Percentiles rank a stretch among this genome's conserved stretches.
phyloP scores from a whole-genome alignment of 2,113 vertebrate species.

The Oenanthe oenanthe region DNA sequence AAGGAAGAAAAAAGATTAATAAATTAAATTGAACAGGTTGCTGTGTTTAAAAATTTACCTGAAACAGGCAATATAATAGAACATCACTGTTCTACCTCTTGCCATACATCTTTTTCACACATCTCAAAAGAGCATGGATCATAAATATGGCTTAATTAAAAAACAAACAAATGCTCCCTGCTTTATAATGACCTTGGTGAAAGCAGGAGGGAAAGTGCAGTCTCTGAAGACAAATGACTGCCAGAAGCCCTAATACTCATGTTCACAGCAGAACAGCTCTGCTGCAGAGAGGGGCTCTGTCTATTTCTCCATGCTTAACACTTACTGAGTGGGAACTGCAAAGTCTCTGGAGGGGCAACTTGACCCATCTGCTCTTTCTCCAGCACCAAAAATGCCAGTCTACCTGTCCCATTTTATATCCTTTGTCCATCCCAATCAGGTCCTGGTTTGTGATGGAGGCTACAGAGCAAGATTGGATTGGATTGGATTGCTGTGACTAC shows the following conservation, averaged over 20 bases:
- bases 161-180: not conserved
- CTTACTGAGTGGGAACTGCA: not conserved
- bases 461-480: not conserved
- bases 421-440: not conserved
- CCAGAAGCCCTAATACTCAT: not conserved
- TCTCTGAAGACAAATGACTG: not conserved
- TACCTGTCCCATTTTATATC: not conserved
- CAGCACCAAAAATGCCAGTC: not conserved
- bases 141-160: not conserved
- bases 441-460: not conserved
- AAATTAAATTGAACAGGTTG: not conserved
- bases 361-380: not conserved
- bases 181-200: not conserved
- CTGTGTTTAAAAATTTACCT: not conserved
- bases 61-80: not conserved
- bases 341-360: not conserved
- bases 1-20: not conserved
- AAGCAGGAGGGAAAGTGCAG: not conserved
- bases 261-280: not conserved
- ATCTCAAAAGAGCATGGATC: not conserved
- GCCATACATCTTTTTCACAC: not conserved
- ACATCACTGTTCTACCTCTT: not conserved
- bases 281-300: not conserved
- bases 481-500: not conserved
- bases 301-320: not conserved